phyloP scores from a whole-genome alignment of 2,113 vertebrate species.

The Psammodynastes pulverulentus region DNA sequence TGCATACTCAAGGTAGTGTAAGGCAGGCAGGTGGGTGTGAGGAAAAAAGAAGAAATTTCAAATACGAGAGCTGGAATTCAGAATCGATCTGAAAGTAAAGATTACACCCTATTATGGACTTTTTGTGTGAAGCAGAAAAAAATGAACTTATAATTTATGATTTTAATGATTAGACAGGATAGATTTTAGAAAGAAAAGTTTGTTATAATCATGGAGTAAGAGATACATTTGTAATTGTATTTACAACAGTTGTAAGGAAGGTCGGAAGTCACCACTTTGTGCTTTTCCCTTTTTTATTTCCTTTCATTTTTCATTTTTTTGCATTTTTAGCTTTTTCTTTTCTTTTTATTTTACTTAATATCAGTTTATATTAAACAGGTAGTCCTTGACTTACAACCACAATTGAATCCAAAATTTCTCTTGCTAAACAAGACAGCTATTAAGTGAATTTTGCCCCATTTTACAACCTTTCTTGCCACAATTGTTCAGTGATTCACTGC shows the following conservation, averaged over 20 bases:
- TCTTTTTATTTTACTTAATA: not conserved
- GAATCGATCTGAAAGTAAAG: not conserved
- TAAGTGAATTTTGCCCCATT: not conserved
- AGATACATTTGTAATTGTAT: not conserved
- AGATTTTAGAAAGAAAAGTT: not conserved
- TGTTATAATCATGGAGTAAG: not conserved
- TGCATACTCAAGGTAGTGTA: not conserved
- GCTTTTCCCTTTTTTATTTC: not conserved
- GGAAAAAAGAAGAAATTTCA: not conserved
- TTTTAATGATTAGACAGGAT: not conserved
- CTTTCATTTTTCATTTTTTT: not conserved
- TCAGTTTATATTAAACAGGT: not conserved
- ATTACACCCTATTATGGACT: not conserved
- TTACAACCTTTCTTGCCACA: not conserved
- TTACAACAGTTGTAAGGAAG: not conserved
- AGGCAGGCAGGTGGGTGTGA: not conserved
- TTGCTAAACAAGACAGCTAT: not conserved
- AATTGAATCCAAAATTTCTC: not conserved
- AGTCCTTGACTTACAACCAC: too few relatives aligned
- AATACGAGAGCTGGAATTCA: not conserved
- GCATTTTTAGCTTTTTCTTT: not conserved
- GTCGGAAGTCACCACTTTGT: not conserved
- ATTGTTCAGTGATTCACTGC: not conserved
- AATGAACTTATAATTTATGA: not conserved
- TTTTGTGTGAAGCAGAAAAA: not conserved